These are phyloP conservation scores for Rhinatrema bivittatum DNA, from an alignment of 2,797 vertebrate genomes.

Conservation along the genomic window DNA sequence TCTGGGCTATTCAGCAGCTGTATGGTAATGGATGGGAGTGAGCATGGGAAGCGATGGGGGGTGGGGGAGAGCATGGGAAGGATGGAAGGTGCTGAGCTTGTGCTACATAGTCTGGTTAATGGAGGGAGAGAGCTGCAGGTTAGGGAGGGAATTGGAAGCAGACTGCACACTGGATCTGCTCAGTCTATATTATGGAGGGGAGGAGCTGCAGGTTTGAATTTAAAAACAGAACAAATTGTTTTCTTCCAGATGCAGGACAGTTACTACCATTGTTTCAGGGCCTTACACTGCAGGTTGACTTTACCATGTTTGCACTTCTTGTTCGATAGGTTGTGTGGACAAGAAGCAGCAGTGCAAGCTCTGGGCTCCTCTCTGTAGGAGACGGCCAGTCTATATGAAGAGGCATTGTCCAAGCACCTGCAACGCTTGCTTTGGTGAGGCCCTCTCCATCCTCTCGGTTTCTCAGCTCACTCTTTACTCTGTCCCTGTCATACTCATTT, in stretches of 20 bases:
- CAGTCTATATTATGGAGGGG: not conserved
- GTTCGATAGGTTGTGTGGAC: constrained; percentile 55
- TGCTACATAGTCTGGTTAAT: not conserved
- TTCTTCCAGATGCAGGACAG: too few relatives aligned
- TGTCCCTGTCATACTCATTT: constrained; percentile 30
- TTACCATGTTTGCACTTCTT: too few relatives aligned
- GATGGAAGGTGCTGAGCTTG: not conserved
- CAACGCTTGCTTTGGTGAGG: constrained; percentile 59
- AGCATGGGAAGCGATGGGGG: too few relatives aligned
- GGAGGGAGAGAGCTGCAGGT: not conserved
- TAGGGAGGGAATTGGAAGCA: too few relatives aligned
- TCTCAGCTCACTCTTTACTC: constrained; percentile 25
- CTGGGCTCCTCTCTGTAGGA: constrained; percentile 66
- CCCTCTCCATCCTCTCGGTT: too few relatives aligned
- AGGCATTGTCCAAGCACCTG: constrained; percentile 67
- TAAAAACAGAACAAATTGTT: too few relatives aligned
- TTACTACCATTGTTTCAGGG: not conserved
- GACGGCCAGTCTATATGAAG: constrained; percentile 63
- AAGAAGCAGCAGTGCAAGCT: constrained; percentile 64
- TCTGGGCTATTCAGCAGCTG: constrained; percentile 71
- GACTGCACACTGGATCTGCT: not conserved
- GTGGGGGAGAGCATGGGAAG: not conserved
- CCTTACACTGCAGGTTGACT: not conserved
- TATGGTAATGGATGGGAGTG: constrained; percentile 62
- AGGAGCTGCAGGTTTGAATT: too few relatives aligned